Conservation (phyloP, 2,888 invertebrate genomes). For the Cheilosia soror region DNA sequence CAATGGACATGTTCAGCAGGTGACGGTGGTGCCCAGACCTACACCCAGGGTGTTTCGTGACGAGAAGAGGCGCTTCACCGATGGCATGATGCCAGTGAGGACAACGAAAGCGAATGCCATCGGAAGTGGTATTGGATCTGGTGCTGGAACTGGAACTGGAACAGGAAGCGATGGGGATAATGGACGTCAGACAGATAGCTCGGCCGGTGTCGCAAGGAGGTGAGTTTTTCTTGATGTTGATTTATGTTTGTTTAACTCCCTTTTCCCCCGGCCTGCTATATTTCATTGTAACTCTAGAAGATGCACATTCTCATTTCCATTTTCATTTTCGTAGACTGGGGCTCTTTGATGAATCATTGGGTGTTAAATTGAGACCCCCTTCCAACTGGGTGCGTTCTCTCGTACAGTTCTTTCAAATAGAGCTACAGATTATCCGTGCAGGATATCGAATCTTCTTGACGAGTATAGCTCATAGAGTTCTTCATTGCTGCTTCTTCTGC, state of each 20-base stretch:
- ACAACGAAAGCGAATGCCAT: conserved; percentile 57
- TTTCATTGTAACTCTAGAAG: conserved; percentile 28
- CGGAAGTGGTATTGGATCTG: conserved; percentile 50
- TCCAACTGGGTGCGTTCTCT: too few relatives aligned
- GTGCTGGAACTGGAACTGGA: conserved; percentile 64
- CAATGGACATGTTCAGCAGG: conserved; percentile 72
- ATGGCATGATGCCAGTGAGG: conserved; percentile 67
- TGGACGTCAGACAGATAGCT: conserved; percentile 71
- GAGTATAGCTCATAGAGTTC: too few relatives aligned
- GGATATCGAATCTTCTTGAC: too few relatives aligned
- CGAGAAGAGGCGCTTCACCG: conserved; percentile 77
- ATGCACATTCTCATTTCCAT: conserved; percentile 6
- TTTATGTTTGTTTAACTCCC: conserved; percentile 1
- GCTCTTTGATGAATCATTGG: too few relatives aligned
- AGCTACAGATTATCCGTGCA: too few relatives aligned
- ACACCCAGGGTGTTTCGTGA: conserved; percentile 75
- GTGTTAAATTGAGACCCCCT: too few relatives aligned
- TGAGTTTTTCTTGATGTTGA: conserved; percentile 29
- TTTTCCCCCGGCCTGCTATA: conserved; percentile 25
- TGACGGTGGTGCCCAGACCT: conserved; percentile 58
- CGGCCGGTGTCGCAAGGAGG: conserved; percentile 72
- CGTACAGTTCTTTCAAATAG: too few relatives aligned
- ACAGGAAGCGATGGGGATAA: conserved; percentile 69
- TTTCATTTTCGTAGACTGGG: not conserved
- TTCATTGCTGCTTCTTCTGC: too few relatives aligned